phyloP scores from a whole-genome alignment of 2,797 vertebrate genomes.

The Liparis tanakae region DNA sequence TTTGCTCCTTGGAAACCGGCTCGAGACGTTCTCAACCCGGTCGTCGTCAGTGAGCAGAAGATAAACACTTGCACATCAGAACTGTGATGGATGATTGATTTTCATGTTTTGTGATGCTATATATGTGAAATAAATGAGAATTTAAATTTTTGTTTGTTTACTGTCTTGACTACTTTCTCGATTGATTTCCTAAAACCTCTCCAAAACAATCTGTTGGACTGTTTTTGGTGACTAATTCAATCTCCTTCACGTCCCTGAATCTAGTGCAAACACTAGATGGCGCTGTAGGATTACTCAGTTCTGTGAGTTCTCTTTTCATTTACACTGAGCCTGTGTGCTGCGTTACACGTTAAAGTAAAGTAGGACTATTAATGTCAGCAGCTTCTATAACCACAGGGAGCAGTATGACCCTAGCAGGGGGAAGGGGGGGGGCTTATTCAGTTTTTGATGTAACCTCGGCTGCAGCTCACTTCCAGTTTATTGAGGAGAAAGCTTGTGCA shows the following conservation, averaged over 20 bases:
- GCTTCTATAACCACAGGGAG: conserved; percentile 3
- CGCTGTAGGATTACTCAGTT: conserved; percentile 34
- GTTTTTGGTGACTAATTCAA: too few species aligned
- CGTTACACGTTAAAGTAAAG: conserved; percentile 18
- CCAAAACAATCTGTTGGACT: neutral
- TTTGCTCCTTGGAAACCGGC: conserved; percentile 16
- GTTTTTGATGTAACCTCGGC: conserved; percentile 7
- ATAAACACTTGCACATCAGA: conserved; percentile 75
- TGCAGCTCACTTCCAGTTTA: conserved; percentile 21
- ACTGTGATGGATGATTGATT: conserved; percentile 69
- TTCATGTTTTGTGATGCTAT: conserved; percentile 67
- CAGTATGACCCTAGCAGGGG: neutral
- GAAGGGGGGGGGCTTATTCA: conserved; percentile 31
- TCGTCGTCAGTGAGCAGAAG: conserved; percentile 64
- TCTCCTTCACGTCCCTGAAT: neutral
- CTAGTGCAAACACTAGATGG: conserved; percentile 61
- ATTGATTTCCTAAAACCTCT: neutral
- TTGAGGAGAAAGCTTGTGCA: conserved; percentile 1
- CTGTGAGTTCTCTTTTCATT: neutral
- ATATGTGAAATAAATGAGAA: conserved; percentile 74
- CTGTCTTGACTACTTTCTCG: neutral
- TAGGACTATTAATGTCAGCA: conserved; percentile 30
- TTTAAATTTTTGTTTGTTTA: conserved; percentile 35
- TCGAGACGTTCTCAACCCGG: conserved; percentile 45
- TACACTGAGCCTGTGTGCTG: conserved; percentile 21